Percentiles rank a stretch among this genome's conserved stretches.
Evolutionary conservation across 1,140 invertebrate genomes (phyloP).

Genomic region (Aethina tumida): DNA sequence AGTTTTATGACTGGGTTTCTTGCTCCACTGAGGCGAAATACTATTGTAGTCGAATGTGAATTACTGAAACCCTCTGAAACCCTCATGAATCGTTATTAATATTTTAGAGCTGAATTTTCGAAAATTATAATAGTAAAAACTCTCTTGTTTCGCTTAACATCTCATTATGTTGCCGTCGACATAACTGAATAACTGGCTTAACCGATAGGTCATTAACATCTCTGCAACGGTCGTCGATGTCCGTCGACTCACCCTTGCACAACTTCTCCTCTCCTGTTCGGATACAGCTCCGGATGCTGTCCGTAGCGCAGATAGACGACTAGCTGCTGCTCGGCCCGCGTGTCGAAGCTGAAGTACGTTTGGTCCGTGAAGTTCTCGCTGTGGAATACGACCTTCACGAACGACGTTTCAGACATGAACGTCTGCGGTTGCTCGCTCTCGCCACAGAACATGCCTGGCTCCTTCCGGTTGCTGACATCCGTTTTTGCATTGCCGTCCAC

Average conservation of each 20-base stretch:
- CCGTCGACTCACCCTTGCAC: conserved; percentile 55
- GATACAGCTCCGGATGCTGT: conserved; percentile 85
- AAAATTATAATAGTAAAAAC: no score
- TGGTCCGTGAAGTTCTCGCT: conserved; percentile 88
- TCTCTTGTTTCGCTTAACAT: no score
- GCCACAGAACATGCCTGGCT: conserved; percentile 82
- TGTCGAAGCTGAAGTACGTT: conserved; percentile 68
- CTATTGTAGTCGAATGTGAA: no score
- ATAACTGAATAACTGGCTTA: no score
- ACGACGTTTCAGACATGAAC: conserved; percentile 88
- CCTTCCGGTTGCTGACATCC: conserved; percentile 72
- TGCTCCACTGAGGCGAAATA: no score
- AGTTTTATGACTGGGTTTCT: no score
- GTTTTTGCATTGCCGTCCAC: conserved; percentile 77
- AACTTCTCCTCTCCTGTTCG: conserved; percentile 76
- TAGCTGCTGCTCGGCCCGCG: conserved; percentile 76
- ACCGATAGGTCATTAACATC: no score
- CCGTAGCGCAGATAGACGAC: conserved; percentile 82
- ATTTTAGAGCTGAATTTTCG: no score
- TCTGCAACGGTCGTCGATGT: no score
- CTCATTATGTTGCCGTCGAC: no score
- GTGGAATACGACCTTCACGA: conserved; percentile 82
- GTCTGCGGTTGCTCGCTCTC: conserved; percentile 88
- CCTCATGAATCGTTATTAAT: no score
- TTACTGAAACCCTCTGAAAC: no score